Evolutionary conservation across 30 jellyfish, hydroid and myxozoan genomes (phyloP).

Genomic region (Chironex yamaguchii): DNA sequence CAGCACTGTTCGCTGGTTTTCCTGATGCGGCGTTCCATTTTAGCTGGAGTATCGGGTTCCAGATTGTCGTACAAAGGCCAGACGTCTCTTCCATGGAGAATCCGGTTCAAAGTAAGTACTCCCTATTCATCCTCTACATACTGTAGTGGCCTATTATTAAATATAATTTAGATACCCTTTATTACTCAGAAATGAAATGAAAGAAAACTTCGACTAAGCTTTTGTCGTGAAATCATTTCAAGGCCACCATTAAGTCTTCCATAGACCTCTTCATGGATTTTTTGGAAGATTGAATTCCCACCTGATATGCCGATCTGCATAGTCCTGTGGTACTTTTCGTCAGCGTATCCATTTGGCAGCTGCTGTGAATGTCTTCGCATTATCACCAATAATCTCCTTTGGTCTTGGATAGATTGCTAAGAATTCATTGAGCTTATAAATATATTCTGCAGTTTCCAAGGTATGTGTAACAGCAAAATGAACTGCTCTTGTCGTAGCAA

Average conservation of each 20-base stretch:
- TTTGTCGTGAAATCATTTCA: background rate
- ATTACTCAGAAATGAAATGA: background rate
- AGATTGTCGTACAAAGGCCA: conserved; percentile 19
- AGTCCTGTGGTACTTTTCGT: too few relatives aligned
- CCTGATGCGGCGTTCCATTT: conserved; percentile 38
- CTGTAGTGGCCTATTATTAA: background rate
- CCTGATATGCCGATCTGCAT: too few relatives aligned
- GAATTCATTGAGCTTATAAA: conserved; percentile 49
- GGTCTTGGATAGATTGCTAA: conserved; percentile 42
- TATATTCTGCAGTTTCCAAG: conserved; percentile 2
- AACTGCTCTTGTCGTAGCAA: conserved; percentile 58
- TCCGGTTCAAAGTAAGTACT: background rate
- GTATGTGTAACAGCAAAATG: conserved; percentile 19
- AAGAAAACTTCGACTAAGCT: background rate
- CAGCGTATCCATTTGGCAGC: conserved; percentile 38
- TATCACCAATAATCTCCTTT: conserved; percentile 39
- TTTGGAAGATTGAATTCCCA: too few relatives aligned
- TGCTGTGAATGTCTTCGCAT: conserved; percentile 30
- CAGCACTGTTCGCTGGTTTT: conserved; percentile 39
- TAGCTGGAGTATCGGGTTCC: conserved; percentile 28
- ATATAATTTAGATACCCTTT: background rate
- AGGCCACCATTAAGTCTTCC: background rate
- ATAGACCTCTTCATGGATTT: too few relatives aligned
- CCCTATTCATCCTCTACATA: conserved; percentile 5
- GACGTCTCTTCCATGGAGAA: conserved; percentile 2